Evolutionary conservation across 2,113 vertebrate species (phyloP), one percentile per base, ranked within the genome.

Genomic region (Anolis sagrei): DNA sequence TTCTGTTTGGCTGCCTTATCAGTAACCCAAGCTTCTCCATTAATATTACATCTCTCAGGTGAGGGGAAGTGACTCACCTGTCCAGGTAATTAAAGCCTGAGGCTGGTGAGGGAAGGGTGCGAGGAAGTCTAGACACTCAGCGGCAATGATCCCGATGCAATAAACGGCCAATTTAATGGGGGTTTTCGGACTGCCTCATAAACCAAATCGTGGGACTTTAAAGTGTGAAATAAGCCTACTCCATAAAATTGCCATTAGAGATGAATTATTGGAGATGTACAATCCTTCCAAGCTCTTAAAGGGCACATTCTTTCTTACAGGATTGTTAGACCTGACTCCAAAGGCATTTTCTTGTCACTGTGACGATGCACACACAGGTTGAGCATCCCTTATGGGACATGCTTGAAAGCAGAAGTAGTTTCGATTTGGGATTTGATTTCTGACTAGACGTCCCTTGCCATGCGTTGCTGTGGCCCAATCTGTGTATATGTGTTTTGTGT

Each of bases 41-140:
- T 82, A 94, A 94, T 93, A 90, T 39, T 93, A 87, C 90, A 95
- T 82, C 87, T 83, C 86, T 68, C 93, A 81, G 86, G 86, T 75
- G 86, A 87, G 75, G 75, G 88, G 83, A 85, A 92, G 85, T 1
- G 86, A 91, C 54, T 88, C 87, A 1, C 68, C 82, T 93, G 93
- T 2, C 84, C 83, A 54, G 6, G 70, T 90, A 94, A 94, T 89
- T 93, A 95, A 96, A 96, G 91, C 86, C 87, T 0, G 0, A 84
- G 75, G 77, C 86, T 82, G 90, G 82, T 21, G 48, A 88, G 0
- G 68, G 76, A 86, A 75, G 64, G 49, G 5, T 0, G 2, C 0
- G 4, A 84, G 84, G 51, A 48, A 5, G 72, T 23, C 70, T 87
- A 58, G 77, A 3, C n/a, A 54, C 86, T 18, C 6, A 66, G 39